phyloP scores from a whole-genome alignment of 1,140 invertebrate genomes.

The Drosophila ficusphila region DNA sequence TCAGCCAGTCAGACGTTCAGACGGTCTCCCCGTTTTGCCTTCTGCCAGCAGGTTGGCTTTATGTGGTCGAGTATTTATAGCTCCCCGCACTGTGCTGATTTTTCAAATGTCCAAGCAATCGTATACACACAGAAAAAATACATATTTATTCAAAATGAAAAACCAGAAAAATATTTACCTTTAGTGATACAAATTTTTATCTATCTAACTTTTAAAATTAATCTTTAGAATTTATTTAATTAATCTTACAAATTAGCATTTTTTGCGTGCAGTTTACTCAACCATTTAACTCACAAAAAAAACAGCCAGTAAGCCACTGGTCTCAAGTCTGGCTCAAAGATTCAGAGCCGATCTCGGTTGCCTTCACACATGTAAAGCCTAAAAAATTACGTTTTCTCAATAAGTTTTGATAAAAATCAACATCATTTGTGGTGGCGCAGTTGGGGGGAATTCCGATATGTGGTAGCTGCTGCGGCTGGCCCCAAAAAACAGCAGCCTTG shows the following conservation, averaged over 20 bases:
- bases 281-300: slow-evolving; percentile 14
- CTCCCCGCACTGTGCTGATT: slow-evolving; percentile 64
- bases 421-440: slow-evolving; percentile 76
- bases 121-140: background rate
- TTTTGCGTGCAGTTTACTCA: slow-evolving; percentile 3
- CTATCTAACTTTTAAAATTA: no score
- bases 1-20: slow-evolving; percentile 46
- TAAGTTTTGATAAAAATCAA: slow-evolving; percentile 83
- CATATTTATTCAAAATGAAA: background rate
- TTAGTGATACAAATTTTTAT: no score
- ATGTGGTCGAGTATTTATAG: slow-evolving; percentile 66
- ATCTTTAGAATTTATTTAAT: no score
- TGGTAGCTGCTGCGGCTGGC: slow-evolving; percentile 50
- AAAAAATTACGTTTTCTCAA: slow-evolving; percentile 82
- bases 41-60: slow-evolving; percentile 42
- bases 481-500: slow-evolving; percentile 30
- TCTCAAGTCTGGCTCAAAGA: background rate
- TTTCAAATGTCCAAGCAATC: slow-evolving; percentile 62
- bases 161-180: no score
- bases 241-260: background rate
- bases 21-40: background rate
- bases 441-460: slow-evolving; percentile 79
- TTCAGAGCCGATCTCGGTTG: slow-evolving; percentile 4
- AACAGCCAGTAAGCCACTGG: slow-evolving; percentile 15
- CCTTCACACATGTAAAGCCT: slow-evolving; percentile 69